These are phyloP conservation scores for Ischnura elegans DNA, from an alignment of 2,888 invertebrate genomes.

Conservation along the genomic window DNA sequence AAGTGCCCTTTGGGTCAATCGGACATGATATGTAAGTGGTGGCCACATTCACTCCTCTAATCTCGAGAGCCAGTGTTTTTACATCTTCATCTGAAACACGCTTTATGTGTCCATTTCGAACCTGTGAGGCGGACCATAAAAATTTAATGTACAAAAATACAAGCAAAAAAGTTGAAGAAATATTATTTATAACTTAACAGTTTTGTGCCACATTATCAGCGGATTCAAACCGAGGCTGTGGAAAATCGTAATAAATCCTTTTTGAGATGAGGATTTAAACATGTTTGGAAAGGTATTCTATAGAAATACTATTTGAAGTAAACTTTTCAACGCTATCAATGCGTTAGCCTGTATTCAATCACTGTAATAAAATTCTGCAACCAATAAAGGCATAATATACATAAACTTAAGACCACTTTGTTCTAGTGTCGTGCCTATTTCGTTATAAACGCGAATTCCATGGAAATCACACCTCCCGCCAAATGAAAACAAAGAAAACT, in stretches of 20 bases:
- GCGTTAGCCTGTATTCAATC: no score
- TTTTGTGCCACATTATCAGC: conserved; percentile 91
- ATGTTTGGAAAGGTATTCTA: conserved; percentile 76
- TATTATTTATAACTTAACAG: neutral
- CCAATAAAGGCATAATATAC: neutral
- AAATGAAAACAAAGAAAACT: neutral
- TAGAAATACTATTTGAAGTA: neutral
- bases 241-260: conserved; percentile 90
- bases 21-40: conserved; percentile 96
- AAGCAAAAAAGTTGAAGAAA: neutral
- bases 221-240: conserved; percentile 93
- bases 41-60: conserved; percentile 95
- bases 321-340: neutral
- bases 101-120: conserved; percentile 96
- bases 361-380: no score
- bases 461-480: conserved; percentile 2
- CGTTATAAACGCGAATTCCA: neutral
- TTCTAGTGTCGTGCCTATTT: neutral
- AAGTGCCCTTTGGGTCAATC: conserved; percentile 91
- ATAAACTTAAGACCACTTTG: neutral
- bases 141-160: neutral
- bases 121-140: conserved; percentile 77
- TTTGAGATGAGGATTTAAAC: conserved; percentile 93
- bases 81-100: conserved; percentile 96
- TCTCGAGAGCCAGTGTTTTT: conserved; percentile 94